These are phyloP conservation scores for Cottus gobio DNA, from an alignment of 2,113 vertebrate species.

Conservation along the genomic window DNA sequence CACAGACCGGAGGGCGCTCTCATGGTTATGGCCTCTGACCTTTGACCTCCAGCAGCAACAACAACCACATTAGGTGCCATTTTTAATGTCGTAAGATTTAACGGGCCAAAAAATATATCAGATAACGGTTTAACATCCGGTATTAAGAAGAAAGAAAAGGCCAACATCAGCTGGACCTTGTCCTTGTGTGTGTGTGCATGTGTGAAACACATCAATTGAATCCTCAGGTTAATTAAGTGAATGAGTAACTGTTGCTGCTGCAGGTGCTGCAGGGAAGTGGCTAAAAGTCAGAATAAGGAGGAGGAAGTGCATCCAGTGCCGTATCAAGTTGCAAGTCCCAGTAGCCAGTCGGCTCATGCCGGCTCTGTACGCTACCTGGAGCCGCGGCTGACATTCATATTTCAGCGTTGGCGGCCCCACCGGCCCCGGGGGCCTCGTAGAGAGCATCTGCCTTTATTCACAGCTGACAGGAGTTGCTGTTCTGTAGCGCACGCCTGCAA, in stretches of 20 bases:
- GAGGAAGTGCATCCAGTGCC: background rate
- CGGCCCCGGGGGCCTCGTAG: slow-evolving; percentile 30
- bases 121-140: background rate
- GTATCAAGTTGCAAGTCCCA: background rate
- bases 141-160: background rate
- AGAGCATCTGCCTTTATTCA: slow-evolving; percentile 49
- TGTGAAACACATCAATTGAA: background rate
- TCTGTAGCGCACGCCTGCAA: slow-evolving; percentile 23
- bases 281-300: background rate
- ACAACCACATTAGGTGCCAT: too few species aligned
- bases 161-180: background rate
- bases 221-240: background rate
- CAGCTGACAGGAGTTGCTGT: slow-evolving; percentile 39
- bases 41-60: too few species aligned
- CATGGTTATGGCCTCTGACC: too few species aligned
- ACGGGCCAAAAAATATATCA: background rate
- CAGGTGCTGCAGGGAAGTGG: background rate
- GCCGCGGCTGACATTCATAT: slow-evolving; percentile 45
- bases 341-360: slow-evolving; percentile 17
- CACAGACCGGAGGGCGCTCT: too few species aligned
- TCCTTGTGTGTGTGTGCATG: background rate
- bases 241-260: slow-evolving; percentile 10
- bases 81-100: background rate
- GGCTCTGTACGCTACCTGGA: slow-evolving; percentile 27
- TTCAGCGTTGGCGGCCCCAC: slow-evolving; percentile 19